Percentiles rank a stretch among this genome's conserved stretches.
Evolutionary conservation across 2,888 invertebrate genomes (phyloP).

Genomic region (Ormyrus rosae): DNA sequence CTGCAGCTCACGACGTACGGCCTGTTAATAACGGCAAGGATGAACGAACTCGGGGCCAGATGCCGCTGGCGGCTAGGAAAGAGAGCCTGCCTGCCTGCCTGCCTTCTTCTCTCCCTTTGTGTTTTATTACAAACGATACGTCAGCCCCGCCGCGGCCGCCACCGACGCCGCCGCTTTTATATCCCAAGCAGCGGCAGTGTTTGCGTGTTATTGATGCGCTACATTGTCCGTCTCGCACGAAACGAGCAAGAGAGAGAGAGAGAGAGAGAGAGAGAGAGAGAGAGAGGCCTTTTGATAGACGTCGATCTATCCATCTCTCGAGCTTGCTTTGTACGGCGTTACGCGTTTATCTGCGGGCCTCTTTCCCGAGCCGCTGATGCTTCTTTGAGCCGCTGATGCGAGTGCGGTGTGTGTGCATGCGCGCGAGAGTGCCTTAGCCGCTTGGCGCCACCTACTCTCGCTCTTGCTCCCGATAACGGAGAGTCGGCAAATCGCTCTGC

Average conservation of each 20-base stretch:
- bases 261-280: too few species aligned
- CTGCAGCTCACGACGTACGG: conserved; percentile 47
- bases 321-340: neutral
- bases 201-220: conserved; percentile 73
- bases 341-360: neutral
- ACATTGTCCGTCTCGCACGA: conserved; percentile 69
- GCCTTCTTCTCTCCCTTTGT: conserved; percentile 67
- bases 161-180: conserved; percentile 61
- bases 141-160: conserved; percentile 68
- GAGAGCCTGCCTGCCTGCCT: conserved; percentile 9
- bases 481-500: too few species aligned
- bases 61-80: conserved; percentile 69
- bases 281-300: neutral
- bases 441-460: too few species aligned
- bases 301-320: conserved; percentile 10
- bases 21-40: conserved; percentile 70
- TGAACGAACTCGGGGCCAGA: conserved; percentile 59
- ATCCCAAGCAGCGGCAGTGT: conserved; percentile 59
- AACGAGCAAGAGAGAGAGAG: too few species aligned
- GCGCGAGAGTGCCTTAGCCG: neutral
- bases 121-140: conserved; percentile 76
- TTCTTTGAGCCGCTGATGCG: too few species aligned
- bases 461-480: too few species aligned
- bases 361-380: too few species aligned
- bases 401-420: too few species aligned